Conservation (phyloP, 2,797 vertebrate species). For the Darevskia mixta region DNA sequence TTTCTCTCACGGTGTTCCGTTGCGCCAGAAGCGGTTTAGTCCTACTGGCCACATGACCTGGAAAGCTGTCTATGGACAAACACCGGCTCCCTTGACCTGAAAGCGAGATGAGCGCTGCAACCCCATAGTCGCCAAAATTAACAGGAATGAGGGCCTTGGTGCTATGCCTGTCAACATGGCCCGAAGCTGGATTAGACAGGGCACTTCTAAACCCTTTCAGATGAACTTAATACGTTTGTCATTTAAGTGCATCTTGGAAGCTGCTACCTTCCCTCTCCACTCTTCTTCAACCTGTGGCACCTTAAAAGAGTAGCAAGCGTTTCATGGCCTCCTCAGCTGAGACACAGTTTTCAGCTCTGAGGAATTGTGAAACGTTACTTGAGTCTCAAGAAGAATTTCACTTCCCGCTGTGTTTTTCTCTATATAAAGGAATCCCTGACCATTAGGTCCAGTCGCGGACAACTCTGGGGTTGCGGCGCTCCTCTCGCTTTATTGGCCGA, state of each 20-base stretch:
- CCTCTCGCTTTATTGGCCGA: too few species aligned
- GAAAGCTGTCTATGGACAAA: too few species aligned
- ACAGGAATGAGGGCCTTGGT: not conserved
- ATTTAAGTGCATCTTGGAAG: not conserved
- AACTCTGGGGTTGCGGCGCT: too few species aligned
- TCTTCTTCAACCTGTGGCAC: not conserved
- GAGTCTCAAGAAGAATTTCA: not conserved
- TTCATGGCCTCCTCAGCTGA: not conserved
- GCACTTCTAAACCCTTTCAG: not conserved
- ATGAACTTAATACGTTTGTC: not conserved
- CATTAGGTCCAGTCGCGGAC: too few species aligned
- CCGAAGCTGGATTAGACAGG: not conserved
- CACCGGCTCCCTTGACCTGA: too few species aligned
- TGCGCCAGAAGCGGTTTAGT: too few species aligned
- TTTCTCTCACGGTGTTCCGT: too few species aligned
- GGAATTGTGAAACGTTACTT: not conserved
- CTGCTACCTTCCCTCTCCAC: not conserved
- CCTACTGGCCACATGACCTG: too few species aligned
- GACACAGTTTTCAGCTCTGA: not conserved
- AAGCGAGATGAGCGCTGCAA: too few species aligned
- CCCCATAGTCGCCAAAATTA: not conserved
- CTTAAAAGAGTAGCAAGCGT: too few species aligned
- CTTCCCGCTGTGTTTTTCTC: not conserved
- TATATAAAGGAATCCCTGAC: too few species aligned
- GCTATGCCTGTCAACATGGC: too few species aligned